phyloP scores from a whole-genome alignment of 2,797 vertebrate genomes.

The Pipistrellus pipistrellus region DNA sequence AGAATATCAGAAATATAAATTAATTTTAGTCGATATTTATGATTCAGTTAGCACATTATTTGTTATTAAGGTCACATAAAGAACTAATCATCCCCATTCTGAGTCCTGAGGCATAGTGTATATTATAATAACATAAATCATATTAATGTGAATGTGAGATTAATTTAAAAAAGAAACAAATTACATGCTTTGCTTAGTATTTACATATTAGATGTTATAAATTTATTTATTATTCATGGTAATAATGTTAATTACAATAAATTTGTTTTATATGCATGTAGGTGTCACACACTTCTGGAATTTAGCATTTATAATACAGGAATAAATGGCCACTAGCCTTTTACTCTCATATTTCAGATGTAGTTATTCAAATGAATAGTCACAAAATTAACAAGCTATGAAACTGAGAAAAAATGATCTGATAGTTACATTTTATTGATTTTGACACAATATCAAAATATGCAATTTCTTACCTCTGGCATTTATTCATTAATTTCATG shows the following conservation, averaged over 20 bases:
- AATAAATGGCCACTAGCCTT: constrained; percentile 67
- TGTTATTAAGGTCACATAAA: constrained; percentile 79
- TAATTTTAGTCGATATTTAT: constrained; percentile 76
- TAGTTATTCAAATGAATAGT: constrained; percentile 70
- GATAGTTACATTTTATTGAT: constrained; percentile 62
- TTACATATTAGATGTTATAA: constrained; percentile 79
- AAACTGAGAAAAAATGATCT: constrained; percentile 32
- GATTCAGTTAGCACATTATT: constrained; percentile 71
- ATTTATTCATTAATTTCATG: constrained; percentile 64
- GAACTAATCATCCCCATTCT: constrained; percentile 64
- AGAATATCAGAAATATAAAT: constrained; percentile 72
- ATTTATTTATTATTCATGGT: constrained; percentile 84
- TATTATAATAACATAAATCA: constrained; percentile 76
- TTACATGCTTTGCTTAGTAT: constrained; percentile 74
- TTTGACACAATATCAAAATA: constrained; percentile 72
- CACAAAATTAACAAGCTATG: constrained; percentile 72
- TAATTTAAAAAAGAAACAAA: constrained; percentile 73
- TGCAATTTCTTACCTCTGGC: constrained; percentile 63
- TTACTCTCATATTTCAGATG: constrained; percentile 48
- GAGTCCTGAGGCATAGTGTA: constrained; percentile 58
- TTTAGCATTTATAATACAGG: constrained; percentile 66
- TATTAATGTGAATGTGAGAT: constrained; percentile 70
- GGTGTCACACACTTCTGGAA: constrained; percentile 44
- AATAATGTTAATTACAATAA: constrained; percentile 84
- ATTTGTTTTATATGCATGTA: constrained; percentile 78